Evolutionary conservation across 2,888 invertebrate species (phyloP).

Genomic region (Erannis defoliaria): DNA sequence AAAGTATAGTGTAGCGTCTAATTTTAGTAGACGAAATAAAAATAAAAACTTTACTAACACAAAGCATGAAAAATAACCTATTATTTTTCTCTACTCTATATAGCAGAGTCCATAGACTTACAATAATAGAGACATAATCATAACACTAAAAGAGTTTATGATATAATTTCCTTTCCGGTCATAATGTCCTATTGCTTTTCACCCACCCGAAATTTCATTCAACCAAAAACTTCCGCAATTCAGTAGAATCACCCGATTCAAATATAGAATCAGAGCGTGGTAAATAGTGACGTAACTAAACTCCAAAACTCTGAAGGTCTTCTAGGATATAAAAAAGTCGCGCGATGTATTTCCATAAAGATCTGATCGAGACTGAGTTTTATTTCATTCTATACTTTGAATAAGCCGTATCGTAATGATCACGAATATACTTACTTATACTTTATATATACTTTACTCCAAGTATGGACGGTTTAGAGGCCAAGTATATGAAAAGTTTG

Average conservation of each 20-base stretch:
- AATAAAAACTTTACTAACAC: too few species aligned
- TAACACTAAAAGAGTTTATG: neutral
- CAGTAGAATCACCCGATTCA: slow-evolving; percentile 4
- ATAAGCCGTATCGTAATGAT: slow-evolving; percentile 18
- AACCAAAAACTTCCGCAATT: slow-evolving; percentile 5
- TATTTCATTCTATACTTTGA: slow-evolving; percentile 24
- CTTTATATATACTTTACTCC: slow-evolving; percentile 16
- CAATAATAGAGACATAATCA: too few species aligned
- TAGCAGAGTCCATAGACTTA: too few species aligned
- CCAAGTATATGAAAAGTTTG: slow-evolving; percentile 14
- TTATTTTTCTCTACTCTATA: too few species aligned
- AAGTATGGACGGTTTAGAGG: slow-evolving; percentile 16
- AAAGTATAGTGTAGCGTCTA: too few species aligned
- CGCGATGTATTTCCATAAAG: slow-evolving; percentile 34
- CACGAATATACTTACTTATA: too few species aligned
- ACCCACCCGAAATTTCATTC: slow-evolving; percentile 18
- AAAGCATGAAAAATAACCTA: too few species aligned
- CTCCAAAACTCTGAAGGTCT: slow-evolving; percentile 37
- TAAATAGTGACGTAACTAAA: slow-evolving; percentile 27
- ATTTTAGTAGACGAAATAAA: too few species aligned
- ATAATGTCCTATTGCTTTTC: slow-evolving; percentile 1
- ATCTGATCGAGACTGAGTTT: slow-evolving; percentile 17
- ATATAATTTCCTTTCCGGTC: neutral
- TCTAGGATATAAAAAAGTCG: slow-evolving; percentile 30
- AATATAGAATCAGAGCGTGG: neutral